phyloP scores from a whole-genome alignment of 2,797 vertebrate species.

The Peromyscus nudipes region DNA sequence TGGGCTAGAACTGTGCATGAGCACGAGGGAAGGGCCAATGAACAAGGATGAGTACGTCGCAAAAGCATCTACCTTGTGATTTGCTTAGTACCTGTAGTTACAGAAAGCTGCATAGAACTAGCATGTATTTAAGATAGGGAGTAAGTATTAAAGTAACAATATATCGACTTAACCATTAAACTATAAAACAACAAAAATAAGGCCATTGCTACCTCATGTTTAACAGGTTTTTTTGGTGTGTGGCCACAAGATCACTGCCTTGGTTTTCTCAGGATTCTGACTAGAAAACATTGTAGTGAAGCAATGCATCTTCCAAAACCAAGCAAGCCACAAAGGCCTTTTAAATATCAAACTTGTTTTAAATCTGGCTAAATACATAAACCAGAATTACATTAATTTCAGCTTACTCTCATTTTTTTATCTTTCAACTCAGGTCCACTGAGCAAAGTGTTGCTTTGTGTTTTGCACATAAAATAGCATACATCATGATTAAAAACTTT shows the following conservation, averaged over 20 bases:
- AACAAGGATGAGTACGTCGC: neutral
- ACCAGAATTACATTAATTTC: conserved; percentile 43
- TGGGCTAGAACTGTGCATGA: neutral
- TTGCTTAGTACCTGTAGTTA: neutral
- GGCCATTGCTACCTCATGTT: neutral
- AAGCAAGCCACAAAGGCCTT: neutral
- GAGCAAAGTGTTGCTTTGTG: conserved; percentile 16
- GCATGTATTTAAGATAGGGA: conserved; percentile 36
- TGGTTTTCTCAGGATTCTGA: neutral
- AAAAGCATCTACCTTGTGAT: neutral
- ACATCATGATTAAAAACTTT: neutral
- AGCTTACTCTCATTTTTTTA: conserved; percentile 8
- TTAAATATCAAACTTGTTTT: conserved; percentile 3
- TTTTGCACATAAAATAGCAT: conserved; percentile 55
- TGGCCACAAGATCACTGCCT: neutral
- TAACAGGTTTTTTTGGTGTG: neutral
- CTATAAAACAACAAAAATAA: conserved; percentile 30
- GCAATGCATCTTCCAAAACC: neutral
- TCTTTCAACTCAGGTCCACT: conserved; percentile 20
- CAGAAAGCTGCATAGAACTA: neutral
- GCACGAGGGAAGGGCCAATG: neutral
- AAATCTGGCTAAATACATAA: neutral
- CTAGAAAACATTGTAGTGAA: conserved; percentile 27
- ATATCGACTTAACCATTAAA: neutral
- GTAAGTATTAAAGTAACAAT: conserved; percentile 15